Conservation (phyloP, 2,888 invertebrate species). For the Atethmia centrago region DNA sequence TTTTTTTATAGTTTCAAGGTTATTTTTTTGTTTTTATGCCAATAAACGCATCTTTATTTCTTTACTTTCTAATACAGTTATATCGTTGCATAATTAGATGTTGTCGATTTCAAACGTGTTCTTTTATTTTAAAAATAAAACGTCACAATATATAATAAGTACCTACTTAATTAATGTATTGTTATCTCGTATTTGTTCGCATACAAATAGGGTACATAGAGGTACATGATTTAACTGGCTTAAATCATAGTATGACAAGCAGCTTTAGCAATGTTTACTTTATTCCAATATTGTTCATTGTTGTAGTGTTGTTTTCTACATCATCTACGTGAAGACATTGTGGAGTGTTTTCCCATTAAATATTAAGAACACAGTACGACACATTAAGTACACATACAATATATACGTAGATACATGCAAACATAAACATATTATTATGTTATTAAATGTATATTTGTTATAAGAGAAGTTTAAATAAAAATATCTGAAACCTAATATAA, state of each 20-base stretch:
- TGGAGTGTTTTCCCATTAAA: constrained; percentile 19
- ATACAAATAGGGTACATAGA: no score
- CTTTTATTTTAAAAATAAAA: no score
- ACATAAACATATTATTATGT: constrained; percentile 25
- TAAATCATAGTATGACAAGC: background rate
- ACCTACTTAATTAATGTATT: background rate
- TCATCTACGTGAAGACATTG: background rate
- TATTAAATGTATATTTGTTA: constrained; percentile 26
- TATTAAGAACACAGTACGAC: constrained; percentile 52
- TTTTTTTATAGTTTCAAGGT: no score
- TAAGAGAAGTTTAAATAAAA: background rate
- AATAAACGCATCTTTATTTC: no score
- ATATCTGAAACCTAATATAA: background rate
- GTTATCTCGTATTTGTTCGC: background rate
- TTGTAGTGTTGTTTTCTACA: background rate
- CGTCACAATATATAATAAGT: no score
- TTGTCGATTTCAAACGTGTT: no score
- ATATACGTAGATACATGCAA: constrained; percentile 53
- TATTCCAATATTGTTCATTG: background rate
- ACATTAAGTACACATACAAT: constrained; percentile 49
- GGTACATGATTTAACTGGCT: background rate
- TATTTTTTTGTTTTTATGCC: no score
- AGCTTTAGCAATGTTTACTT: background rate
- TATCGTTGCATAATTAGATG: no score
- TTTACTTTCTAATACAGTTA: no score